Conservation (phyloP, 2,113 vertebrate genomes). For the Amphiprion ocellaris region DNA sequence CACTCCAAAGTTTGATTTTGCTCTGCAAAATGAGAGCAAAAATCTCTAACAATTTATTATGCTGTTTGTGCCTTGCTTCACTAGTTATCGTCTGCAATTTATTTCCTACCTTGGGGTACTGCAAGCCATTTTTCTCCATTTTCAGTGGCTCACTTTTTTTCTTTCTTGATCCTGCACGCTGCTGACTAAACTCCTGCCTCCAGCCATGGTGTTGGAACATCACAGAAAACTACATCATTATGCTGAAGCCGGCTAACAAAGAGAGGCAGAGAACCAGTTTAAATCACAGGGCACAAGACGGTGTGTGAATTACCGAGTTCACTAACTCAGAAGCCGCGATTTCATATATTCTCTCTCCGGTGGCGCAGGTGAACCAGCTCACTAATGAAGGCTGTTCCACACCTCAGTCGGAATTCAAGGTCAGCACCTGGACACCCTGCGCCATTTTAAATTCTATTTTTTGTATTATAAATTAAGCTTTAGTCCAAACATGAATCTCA, state of each 20-base stretch:
- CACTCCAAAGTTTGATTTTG: slow-evolving; percentile 83
- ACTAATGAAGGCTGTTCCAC: slow-evolving; percentile 64
- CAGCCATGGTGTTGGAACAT: slow-evolving; percentile 84
- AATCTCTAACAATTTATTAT: slow-evolving; percentile 85
- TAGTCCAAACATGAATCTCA: slow-evolving; percentile 18
- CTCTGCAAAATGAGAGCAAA: slow-evolving; percentile 78
- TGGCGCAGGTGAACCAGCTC: slow-evolving; percentile 55
- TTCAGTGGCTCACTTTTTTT: slow-evolving; percentile 74
- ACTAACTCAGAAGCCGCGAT: slow-evolving; percentile 45
- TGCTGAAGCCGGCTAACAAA: slow-evolving; percentile 83
- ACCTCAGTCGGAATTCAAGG: slow-evolving; percentile 65
- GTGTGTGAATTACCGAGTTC: slow-evolving; percentile 68
- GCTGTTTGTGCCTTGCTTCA: slow-evolving; percentile 84
- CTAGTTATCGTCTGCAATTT: slow-evolving; percentile 86
- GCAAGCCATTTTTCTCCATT: slow-evolving; percentile 83
- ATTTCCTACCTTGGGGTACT: slow-evolving; percentile 87
- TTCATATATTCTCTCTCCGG: slow-evolving; percentile 45
- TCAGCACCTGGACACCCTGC: slow-evolving; percentile 48
- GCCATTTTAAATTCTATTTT: slow-evolving; percentile 42
- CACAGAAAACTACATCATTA: slow-evolving; percentile 86
- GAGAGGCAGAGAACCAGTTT: slow-evolving; percentile 78
- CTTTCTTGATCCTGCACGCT: slow-evolving; percentile 79
- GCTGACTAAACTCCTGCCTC: slow-evolving; percentile 85
- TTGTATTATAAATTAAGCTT: slow-evolving; percentile 44
- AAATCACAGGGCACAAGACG: slow-evolving; percentile 76